Percentiles rank a stretch among this genome's conserved stretches.
Conservation (phyloP, 2,888 invertebrate genomes). For the Tenthredo livida region DNA sequence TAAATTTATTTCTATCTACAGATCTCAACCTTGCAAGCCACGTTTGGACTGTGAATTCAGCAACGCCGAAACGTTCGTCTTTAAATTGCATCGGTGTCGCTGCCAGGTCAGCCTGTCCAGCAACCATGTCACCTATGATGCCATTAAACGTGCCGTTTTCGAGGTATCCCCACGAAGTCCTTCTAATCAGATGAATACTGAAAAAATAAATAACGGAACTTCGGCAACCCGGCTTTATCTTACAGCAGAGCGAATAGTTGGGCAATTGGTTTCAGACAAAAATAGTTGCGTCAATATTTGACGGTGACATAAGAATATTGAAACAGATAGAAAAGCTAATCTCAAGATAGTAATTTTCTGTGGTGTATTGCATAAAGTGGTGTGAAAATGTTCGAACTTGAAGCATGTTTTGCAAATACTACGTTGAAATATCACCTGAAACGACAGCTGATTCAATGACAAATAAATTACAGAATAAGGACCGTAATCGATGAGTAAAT, state of each 20-base stretch:
- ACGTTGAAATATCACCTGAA: background rate
- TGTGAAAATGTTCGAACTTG: background rate
- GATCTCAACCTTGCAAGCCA: slow-evolving; percentile 82
- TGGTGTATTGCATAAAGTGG: background rate
- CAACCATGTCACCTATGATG: slow-evolving; percentile 69
- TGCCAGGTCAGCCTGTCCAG: slow-evolving; percentile 81
- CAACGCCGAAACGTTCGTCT: slow-evolving; percentile 81
- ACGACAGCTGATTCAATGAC: background rate
- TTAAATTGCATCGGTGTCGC: slow-evolving; percentile 85
- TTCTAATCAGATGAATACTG: slow-evolving; percentile 66
- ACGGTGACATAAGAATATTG: background rate
- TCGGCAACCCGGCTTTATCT: background rate
- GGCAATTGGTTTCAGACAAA: background rate
- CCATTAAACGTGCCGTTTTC: slow-evolving; percentile 69
- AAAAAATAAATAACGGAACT: background rate
- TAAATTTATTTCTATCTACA: background rate
- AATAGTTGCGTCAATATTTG: background rate
- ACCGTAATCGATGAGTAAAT: slow-evolving; percentile 57
- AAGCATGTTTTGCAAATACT: background rate
- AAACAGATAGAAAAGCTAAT: background rate
- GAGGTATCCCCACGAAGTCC: slow-evolving; percentile 69
- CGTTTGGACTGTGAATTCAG: slow-evolving; percentile 82
- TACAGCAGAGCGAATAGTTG: background rate
- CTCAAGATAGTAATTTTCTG: too few species aligned
- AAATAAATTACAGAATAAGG: background rate